Percentiles rank a stretch among this genome's conserved stretches.
Evolutionary conservation across 2,888 invertebrate species (phyloP).

Genomic region (Polymixis lichenea): DNA sequence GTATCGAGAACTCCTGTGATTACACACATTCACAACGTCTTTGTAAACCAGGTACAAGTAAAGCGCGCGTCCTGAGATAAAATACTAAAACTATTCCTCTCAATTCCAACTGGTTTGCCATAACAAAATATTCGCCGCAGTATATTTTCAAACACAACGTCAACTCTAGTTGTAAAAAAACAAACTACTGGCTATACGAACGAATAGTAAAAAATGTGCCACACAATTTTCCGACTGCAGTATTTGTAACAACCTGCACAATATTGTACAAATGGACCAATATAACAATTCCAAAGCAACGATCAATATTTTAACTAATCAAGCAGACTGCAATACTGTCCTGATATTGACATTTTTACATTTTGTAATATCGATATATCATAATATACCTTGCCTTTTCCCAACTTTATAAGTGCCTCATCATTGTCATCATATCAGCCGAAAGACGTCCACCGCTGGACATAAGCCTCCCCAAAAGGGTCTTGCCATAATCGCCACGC

Average conservation of each 20-base stretch:
- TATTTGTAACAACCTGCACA: background rate
- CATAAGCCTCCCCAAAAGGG: no score
- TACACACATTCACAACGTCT: no score
- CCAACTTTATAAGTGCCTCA: no score
- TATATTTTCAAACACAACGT: conserved; percentile 29
- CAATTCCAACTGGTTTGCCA: background rate
- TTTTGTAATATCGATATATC: background rate
- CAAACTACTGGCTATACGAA: no score
- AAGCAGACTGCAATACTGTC: background rate
- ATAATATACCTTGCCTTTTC: no score
- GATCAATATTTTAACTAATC: background rate
- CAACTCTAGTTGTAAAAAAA: conserved; percentile 9
- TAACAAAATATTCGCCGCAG: conserved; percentile 22
- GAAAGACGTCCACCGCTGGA: no score
- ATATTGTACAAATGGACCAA: conserved; percentile 3
- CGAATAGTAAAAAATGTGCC: conserved; percentile 11
- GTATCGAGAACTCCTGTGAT: no score
- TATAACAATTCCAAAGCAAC: background rate
- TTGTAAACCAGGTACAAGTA: no score
- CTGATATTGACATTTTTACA: background rate
- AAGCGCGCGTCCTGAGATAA: no score
- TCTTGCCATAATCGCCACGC: no score
- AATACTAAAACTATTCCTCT: background rate
- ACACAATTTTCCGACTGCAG: conserved; percentile 32
- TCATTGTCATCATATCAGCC: no score